These are phyloP conservation scores for Aethes cnicana DNA, from an alignment of 2,888 invertebrate species.

Conservation along the genomic window DNA sequence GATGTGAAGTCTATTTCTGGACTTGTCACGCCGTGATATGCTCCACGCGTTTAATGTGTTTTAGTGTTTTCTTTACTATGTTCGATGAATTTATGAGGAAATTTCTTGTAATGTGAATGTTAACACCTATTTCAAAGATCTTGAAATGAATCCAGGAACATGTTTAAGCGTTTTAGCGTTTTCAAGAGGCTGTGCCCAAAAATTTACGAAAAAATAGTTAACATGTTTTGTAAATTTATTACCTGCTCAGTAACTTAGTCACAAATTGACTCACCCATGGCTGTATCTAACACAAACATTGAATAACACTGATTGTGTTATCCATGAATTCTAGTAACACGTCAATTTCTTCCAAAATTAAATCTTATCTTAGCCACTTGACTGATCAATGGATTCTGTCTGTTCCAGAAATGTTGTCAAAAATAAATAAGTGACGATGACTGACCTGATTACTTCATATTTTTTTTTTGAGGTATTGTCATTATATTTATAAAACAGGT, in stretches of 20 bases:
- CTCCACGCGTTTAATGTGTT: constrained; percentile 24
- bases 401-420: no score
- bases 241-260: neutral
- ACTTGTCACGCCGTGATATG: constrained; percentile 24
- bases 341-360: neutral
- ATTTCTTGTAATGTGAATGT: no score
- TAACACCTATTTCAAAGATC: no score
- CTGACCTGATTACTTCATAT: no score
- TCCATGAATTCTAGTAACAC: neutral
- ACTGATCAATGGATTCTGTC: neutral
- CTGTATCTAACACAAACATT: neutral
- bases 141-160: no score
- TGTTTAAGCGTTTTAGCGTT: no score
- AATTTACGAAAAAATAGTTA: no score
- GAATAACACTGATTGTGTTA: constrained; percentile 7
- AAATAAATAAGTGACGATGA: no score
- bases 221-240: neutral
- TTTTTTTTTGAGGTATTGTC: no score
- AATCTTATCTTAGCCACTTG: neutral
- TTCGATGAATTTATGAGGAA: constrained; percentile 19
- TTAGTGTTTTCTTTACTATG: constrained; percentile 19
- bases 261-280: neutral
- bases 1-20: constrained; percentile 25
- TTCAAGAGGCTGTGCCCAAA: no score
- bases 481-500: no score